phyloP scores from a whole-genome alignment of 2,797 vertebrate genomes.

The Sibirionetta formosa region DNA sequence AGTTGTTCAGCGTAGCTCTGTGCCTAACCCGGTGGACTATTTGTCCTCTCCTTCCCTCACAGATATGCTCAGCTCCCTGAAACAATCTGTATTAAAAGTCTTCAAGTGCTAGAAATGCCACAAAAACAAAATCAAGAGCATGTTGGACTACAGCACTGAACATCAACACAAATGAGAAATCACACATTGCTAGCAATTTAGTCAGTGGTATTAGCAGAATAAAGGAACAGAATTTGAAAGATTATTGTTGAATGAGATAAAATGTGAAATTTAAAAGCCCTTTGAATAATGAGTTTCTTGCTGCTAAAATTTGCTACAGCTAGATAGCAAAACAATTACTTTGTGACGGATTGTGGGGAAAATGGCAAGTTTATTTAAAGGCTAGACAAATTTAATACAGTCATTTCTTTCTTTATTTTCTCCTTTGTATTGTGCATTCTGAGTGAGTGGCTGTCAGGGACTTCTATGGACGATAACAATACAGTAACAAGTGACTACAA shows the following conservation, averaged over 20 bases:
- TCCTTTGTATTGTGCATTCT: conserved; percentile 36
- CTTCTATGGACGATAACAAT: conserved; percentile 45
- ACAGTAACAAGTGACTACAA: conserved; percentile 41
- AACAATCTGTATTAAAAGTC: neutral
- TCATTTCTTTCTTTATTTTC: conserved; percentile 53
- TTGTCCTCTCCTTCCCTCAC: neutral
- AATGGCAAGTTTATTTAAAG: conserved; percentile 64
- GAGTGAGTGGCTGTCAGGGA: conserved; percentile 41
- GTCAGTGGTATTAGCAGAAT: conserved; percentile 34
- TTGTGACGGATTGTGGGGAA: conserved; percentile 49
- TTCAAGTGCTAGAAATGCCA: conserved; percentile 1
- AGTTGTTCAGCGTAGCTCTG: neutral
- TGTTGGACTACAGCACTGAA: neutral
- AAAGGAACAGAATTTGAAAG: conserved; percentile 62
- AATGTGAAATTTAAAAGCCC: conserved; percentile 68
- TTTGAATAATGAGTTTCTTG: conserved; percentile 70
- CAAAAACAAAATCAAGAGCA: neutral
- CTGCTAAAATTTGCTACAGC: conserved; percentile 67
- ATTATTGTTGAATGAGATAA: conserved; percentile 63
- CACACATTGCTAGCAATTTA: conserved; percentile 11
- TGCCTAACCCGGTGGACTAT: neutral
- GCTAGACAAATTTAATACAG: conserved; percentile 56
- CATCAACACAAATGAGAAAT: conserved; percentile 36
- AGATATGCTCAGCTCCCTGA: rapidly evolving
- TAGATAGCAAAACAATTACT: conserved; percentile 73